These are phyloP conservation scores for Lordiphosa collinella DNA, from an alignment of 1,140 invertebrate species.

Conservation along the genomic window DNA sequence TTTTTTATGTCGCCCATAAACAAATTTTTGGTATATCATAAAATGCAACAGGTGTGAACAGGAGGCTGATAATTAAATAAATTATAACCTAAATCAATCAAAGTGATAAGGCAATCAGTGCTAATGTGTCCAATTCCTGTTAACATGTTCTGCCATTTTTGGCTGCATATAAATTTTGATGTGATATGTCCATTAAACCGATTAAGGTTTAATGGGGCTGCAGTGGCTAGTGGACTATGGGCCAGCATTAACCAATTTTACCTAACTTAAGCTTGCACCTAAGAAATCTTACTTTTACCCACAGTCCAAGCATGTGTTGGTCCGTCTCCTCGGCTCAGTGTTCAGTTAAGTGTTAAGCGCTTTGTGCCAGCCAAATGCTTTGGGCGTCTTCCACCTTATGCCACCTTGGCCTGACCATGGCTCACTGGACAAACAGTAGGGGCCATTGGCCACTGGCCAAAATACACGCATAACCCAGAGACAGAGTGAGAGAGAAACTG, in stretches of 20 bases:
- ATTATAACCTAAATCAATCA: too few relatives aligned
- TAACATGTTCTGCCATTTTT: background rate
- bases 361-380: constrained; percentile 2
- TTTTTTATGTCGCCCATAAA: background rate
- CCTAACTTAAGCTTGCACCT: too few relatives aligned
- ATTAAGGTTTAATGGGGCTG: constrained; percentile 24
- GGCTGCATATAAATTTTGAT: constrained; percentile 26
- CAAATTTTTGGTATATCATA: background rate
- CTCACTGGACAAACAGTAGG: background rate
- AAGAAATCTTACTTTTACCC: too few relatives aligned
- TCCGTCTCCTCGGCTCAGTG: constrained; percentile 23
- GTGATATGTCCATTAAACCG: constrained; percentile 32
- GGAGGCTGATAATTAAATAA: too few relatives aligned
- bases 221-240: background rate
- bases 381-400: constrained; percentile 9
- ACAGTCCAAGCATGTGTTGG: background rate
- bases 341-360: constrained; percentile 40
- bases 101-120: too few relatives aligned
- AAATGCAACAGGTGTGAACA: too few relatives aligned
- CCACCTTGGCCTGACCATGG: background rate
- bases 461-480: background rate
- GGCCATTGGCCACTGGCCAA: background rate
- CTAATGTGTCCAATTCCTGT: constrained; percentile 3
- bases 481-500: background rate
- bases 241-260: too few relatives aligned